Evolutionary conservation across 2,888 invertebrate genomes (phyloP).

Genomic region (Oscheius sp.): DNA sequence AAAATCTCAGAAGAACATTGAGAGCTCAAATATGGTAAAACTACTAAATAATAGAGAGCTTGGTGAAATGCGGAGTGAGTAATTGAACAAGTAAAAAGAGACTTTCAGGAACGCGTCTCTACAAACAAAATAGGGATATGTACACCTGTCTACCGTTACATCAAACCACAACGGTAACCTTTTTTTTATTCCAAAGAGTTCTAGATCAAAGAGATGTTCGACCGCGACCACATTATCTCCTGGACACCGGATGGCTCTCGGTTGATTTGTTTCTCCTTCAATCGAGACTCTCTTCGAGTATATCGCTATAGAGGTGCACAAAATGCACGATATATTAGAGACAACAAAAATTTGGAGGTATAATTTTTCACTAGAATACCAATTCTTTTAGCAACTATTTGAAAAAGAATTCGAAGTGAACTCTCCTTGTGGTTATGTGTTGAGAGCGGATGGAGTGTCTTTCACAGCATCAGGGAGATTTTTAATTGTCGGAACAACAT

Average conservation of each 20-base stretch:
- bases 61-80: neutral
- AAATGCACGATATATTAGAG: too few species aligned
- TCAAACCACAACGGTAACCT: neutral
- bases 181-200: neutral
- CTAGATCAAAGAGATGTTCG: neutral
- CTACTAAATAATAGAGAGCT: slow-evolving; percentile 5
- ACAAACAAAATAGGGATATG: slow-evolving; percentile 7
- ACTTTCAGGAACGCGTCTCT: slow-evolving; percentile 4
- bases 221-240: slow-evolving; percentile 2
- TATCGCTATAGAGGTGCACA: slow-evolving; percentile 12
- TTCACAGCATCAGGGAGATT: too few species aligned
- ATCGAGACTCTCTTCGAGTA: neutral
- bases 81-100: neutral
- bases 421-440: too few species aligned
- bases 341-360: too few species aligned
- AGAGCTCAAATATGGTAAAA: neutral
- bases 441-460: too few species aligned
- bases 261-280: neutral
- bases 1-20: neutral
- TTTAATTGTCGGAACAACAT: too few species aligned
- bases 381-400: too few species aligned
- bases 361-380: too few species aligned
- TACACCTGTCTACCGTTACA: slow-evolving; percentile 5
- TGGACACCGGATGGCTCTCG: slow-evolving; percentile 33
- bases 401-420: too few species aligned